Evolutionary conservation across 2,888 invertebrate genomes (phyloP), one percentile per base, ranked within the genome.

Genomic region (Hirtodrosophila duncani): DNA sequence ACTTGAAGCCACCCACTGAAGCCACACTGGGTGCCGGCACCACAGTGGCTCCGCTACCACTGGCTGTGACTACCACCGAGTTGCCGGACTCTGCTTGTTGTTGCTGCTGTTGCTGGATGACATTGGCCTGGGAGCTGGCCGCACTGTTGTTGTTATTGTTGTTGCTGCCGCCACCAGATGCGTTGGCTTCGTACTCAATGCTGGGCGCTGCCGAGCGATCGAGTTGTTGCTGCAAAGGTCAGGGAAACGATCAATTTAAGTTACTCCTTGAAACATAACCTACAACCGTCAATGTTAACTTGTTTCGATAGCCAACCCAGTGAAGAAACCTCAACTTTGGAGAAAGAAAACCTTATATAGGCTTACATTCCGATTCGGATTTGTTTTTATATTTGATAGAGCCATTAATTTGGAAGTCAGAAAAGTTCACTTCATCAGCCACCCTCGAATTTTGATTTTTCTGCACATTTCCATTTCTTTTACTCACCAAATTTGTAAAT

Each of bases 1-100:
- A 90, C 67, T 92, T 92, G 74, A 92, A 88, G 65, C 81, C 83
- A 27, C 75, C 83, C 2, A 78, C 69, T 37, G 69, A 66, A n/a
- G 78, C 65, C 24, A 64, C 67, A 27, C 67, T 78, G 55, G 79
- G 53, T 52, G 61, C 64, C 49, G 53, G 79, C 56, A 74, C 83
- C 70, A 75, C 74, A 14, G 74, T 59, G 36, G 59, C 60, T 9
- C 81, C 42, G 57, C 68, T 11, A 18, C 60, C 59, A 65, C 78
- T 59, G 64, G 81, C 81, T 23, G 81, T 82, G 38, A 81, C 82
- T 48, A 81, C 82, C 42, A 78, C 77, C 18, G 84, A 74, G 60
- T 74, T 74, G 57, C 78, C 74, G 21, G 60, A 62, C 36, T 67
- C 58, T 31, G 75, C 10, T 20, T 67, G 59, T 27, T 60, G 37